Percentiles rank a stretch among this genome's conserved stretches.
Evolutionary conservation across 2,797 vertebrate species (phyloP).

Genomic region (Hafferia zeledoni): DNA sequence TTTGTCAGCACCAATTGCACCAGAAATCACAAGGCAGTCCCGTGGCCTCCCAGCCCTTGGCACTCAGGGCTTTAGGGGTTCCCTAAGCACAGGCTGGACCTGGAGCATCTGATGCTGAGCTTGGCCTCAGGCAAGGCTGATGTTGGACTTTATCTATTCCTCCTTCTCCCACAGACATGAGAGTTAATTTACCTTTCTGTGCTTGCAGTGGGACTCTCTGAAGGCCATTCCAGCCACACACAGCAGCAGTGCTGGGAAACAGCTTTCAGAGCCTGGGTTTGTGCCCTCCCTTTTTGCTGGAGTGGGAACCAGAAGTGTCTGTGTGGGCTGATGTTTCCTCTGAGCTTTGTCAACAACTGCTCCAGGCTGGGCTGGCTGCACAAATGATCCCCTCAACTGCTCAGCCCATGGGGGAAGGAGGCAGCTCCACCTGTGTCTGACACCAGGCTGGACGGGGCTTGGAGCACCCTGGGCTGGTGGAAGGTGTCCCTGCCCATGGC

Average conservation of each 20-base stretch:
- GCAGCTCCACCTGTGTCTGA: not conserved
- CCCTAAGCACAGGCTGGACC: not conserved
- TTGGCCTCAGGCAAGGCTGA: not conserved
- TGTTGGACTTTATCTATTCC: not conserved
- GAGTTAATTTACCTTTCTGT: not conserved
- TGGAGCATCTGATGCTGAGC: not conserved
- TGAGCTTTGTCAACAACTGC: slow-evolving; percentile 3
- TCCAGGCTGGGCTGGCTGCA: not conserved
- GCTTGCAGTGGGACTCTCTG: not conserved
- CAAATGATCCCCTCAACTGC: not conserved
- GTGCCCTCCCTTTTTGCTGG: not conserved
- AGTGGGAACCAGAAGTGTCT: not conserved
- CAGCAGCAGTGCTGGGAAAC: not conserved
- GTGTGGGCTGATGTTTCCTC: not conserved
- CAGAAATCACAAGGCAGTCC: not conserved
- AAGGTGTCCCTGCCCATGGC: not conserved
- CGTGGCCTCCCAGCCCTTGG: not conserved
- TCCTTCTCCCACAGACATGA: not conserved
- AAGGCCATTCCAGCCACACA: not conserved
- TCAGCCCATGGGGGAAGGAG: not conserved
- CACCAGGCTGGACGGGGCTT: accelerated
- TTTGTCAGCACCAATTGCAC: not conserved
- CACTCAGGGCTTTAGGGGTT: accelerated
- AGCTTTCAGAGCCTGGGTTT: not conserved
- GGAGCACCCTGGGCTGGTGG: not conserved